Evolutionary conservation across 92 coral and sea anemone genomes (phyloP).

Genomic region (Epizoanthus stellaris): DNA sequence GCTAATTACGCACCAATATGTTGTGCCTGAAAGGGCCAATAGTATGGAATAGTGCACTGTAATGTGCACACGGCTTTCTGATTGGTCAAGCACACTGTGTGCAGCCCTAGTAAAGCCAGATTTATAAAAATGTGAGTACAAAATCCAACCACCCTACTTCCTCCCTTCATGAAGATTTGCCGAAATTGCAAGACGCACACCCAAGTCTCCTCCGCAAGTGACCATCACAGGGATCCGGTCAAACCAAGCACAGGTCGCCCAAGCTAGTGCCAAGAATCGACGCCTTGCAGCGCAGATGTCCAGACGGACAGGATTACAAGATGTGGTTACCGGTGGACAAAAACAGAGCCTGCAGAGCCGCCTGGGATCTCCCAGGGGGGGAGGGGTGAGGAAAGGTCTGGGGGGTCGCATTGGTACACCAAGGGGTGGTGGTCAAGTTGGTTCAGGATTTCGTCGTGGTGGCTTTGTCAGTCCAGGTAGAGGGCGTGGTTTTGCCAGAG

Average conservation of each 20-base stretch:
- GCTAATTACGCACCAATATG: constrained; percentile 27
- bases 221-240: constrained; percentile 82
- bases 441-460: constrained; percentile 36
- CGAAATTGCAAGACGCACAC: constrained; percentile 83
- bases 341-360: constrained; percentile 57
- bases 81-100: constrained; percentile 26
- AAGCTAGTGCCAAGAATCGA: constrained; percentile 90
- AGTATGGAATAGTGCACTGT: background rate
- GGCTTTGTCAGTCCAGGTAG: constrained; percentile 31
- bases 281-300: constrained; percentile 99
- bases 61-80: constrained; percentile 22
- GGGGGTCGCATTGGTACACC: constrained; percentile 25
- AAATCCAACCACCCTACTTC: constrained; percentile 68
- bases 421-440: constrained; percentile 45
- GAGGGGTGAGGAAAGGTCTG: constrained; percentile 44
- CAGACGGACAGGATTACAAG: constrained; percentile 89
- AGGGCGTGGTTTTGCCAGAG: constrained; percentile 44
- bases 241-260: constrained; percentile 76
- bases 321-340: constrained; percentile 59
- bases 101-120: constrained; percentile 45
- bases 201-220: constrained; percentile 89
- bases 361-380: constrained; percentile 77
- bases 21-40: constrained; percentile 28
- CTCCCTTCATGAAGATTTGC: constrained; percentile 91
- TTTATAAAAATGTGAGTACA: constrained; percentile 54